A percentile compares a stretch with the other conserved stretches of the same genome.
These are phyloP conservation scores for Orussus abietinus DNA, from an alignment of 1,140 invertebrate genomes.

Conservation along the genomic window DNA sequence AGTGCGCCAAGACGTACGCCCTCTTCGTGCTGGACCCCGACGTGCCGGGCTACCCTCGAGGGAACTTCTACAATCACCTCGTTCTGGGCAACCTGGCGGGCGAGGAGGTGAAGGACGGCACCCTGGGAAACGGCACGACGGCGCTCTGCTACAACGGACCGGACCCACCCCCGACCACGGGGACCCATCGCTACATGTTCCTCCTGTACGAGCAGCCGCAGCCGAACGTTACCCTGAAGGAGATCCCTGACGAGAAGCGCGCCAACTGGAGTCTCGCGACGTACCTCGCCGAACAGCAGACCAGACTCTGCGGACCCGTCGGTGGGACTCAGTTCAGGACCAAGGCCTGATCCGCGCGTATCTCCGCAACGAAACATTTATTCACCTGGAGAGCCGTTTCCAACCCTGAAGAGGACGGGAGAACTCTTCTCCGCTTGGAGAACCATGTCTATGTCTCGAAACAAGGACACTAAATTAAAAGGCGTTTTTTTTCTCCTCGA, in stretches of 20 bases:
- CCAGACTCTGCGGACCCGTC: background rate
- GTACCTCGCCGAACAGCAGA: background rate
- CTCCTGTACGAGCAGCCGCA: slow-evolving; percentile 15
- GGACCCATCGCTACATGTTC: slow-evolving; percentile 19
- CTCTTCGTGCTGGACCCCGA: background rate
- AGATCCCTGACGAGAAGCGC: background rate
- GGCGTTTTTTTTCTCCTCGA: too few relatives aligned
- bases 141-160: slow-evolving; percentile 10
- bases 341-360: background rate
- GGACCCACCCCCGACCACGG: slow-evolving; percentile 11
- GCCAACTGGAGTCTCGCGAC: background rate
- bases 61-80: background rate
- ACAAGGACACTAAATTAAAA: too few relatives aligned
- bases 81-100: background rate
- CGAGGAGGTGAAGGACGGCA: background rate
- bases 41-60: background rate
- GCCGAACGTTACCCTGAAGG: background rate
- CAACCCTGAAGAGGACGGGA: too few relatives aligned
- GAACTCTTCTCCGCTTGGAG: too few relatives aligned
- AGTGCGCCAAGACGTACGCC: background rate
- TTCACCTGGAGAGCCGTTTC: too few relatives aligned
- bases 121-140: background rate
- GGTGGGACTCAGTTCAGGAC: background rate
- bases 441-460: too few relatives aligned
- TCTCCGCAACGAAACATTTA: too few relatives aligned